Evolutionary conservation across 1,140 invertebrate species (phyloP), one percentile per base, ranked within the genome.

Genomic region (Pseudoatta argentina): DNA sequence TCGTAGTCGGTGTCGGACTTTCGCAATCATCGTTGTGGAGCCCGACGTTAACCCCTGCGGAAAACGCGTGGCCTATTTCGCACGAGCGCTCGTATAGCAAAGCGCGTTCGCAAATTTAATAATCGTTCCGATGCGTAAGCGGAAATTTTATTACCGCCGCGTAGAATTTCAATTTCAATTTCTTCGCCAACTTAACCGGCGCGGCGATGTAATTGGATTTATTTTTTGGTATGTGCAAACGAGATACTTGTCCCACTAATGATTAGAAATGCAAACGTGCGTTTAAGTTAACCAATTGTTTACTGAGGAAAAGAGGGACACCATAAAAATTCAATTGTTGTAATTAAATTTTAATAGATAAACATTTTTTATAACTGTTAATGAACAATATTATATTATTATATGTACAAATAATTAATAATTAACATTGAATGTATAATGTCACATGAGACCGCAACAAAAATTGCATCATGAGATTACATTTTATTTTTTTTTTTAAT

Each of bases 1-100:
- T 44, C 30, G 14, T 64, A 78, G 61, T 82, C 71, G 81, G 57
- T 75, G 61, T 82, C 71, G 81, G 57, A 83, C 81, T 83, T 83
- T 76, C 55, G 55, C 55, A 83, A 83, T 83, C 67, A 83, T 83
- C 69, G 48, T 53, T 44, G n/a, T 14, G 69, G 39, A 57, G 51
- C 69, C 10, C 18, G 51, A 21, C 12, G 53, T 83, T 83, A 83
- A 76, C 77, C 64, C 64, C 81, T 39, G 27, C 57, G 81, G 53
- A 76, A 83, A 83, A 76, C 81, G 57, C 57, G 53, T 83, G 71
- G 34, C 71, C 81, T 30, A 34, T 81, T 81, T 71, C 48, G 64
- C 63, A 34, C 48, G 21, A 55, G 30, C 77, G 73, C 57, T 39
- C 64, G 61, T 30, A 44, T 21, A 78, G 0, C 61, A n/a, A 7